Base-by-base conservation (phyloP, 1,140 invertebrate genomes). In the Helicorthomorpha holstii region DNA sequence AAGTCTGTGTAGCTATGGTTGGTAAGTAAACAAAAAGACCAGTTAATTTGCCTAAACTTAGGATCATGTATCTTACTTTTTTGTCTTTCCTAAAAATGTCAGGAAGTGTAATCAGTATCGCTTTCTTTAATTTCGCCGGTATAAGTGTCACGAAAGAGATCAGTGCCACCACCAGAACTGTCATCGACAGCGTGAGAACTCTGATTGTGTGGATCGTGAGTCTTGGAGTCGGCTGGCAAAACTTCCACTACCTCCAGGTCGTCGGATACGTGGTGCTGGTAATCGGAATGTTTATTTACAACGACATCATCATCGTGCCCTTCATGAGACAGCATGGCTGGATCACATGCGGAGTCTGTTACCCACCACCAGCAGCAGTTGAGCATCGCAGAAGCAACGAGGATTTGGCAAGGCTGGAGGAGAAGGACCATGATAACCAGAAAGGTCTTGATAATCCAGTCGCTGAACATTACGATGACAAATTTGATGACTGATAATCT, bases 91-190 rank as follows among this genome's bases (percentile, higher is more conserved):
- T 25, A 7, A 46, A 7, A 46, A 46, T 22, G 61, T 34, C 67
- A 78, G 85, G 85, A 55, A 92, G 86, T n/a, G 75, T 85, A 14
- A 61, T 93, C 3, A 93, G 88, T 50, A 95, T 95, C 59, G 90
- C 91, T 1, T 91, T 96, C 64, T 96, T 95, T 70, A 96, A 96
- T 66, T 97, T 92, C 69, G 82, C 89, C 62, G 92, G 92, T 22
- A 82, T 97, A 23, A 88, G 82, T 63, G 85, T 98, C n/a, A 92
- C 91, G 0, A 95, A 95, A 71, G 85, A 93, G 67, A 75, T 89
- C 55, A 88, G 81, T 43, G 88, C 90, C 14, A 93, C 88, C 1
- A 92, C 89, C 1, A 75, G 91, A 58, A 89, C 94, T 82, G 82
- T 96, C 3, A 70, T 95, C 27, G 92, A 96, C 62, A 87, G 83